A percentile compares a stretch with the other conserved stretches of the same genome.
These are phyloP conservation scores for Xenops minutus DNA, from an alignment of 2,797 vertebrate genomes.

Conservation along the genomic window DNA sequence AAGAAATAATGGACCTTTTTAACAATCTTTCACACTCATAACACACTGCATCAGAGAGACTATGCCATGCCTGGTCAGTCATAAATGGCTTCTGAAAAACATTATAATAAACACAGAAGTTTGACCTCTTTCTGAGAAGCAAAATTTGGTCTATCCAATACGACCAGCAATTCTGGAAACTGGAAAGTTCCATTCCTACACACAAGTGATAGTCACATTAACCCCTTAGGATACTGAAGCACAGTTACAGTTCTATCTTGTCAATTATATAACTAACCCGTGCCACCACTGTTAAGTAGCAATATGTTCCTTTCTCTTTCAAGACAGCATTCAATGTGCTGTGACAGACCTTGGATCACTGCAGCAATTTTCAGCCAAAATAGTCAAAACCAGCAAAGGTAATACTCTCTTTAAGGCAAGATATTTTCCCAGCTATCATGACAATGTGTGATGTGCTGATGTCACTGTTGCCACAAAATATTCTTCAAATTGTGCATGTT, in stretches of 20 bases:
- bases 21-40: neutral
- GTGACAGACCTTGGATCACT: conserved; percentile 44
- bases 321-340: conserved; percentile 34
- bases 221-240: neutral
- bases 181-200: neutral
- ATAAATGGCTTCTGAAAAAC: neutral
- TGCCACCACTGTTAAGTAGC: neutral
- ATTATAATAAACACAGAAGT: neutral
- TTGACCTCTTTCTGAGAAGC: neutral
- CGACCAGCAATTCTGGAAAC: neutral
- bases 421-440: conserved; percentile 36
- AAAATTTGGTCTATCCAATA: neutral
- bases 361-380: conserved; percentile 52
- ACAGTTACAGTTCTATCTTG: neutral
- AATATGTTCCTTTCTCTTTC: conserved; percentile 26
- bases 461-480: conserved; percentile 45
- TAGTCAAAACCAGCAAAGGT: conserved; percentile 17
- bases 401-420: conserved; percentile 46
- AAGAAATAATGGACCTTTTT: neutral
- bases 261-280: neutral
- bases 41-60: neutral
- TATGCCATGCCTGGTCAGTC: neutral
- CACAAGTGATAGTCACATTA: neutral
- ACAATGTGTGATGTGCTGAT: conserved; percentile 24
- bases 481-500: conserved; percentile 33